A percentile compares a stretch with the other conserved stretches of the same genome.
Evolutionary conservation across 92 coral and sea anemone genomes (phyloP).

Genomic region (Scolanthus callimorphus): DNA sequence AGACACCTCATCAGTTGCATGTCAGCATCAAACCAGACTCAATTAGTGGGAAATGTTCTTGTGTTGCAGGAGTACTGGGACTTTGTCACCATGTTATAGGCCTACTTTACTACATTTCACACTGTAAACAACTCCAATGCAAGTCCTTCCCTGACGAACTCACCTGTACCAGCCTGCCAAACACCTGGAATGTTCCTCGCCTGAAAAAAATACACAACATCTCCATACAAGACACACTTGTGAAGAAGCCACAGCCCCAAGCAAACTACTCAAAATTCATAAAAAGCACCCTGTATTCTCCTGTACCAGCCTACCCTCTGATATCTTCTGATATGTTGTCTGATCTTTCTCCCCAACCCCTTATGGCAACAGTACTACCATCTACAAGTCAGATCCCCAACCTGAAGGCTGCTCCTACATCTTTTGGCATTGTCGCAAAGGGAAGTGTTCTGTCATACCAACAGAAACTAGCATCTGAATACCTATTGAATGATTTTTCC

Average conservation of each 20-base stretch:
- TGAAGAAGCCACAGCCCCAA: slow-evolving; percentile 45
- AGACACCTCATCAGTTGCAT: slow-evolving; percentile 33
- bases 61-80: slow-evolving; percentile 61
- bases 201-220: slow-evolving; percentile 7
- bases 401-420: no score
- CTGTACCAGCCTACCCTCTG: slow-evolving; percentile 12
- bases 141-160: slow-evolving; percentile 46
- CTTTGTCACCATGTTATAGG: slow-evolving; percentile 52
- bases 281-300: slow-evolving; percentile 53
- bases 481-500: no score
- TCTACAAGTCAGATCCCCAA: no score
- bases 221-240: slow-evolving; percentile 23
- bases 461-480: no score
- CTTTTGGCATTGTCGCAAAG: no score
- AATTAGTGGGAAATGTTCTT: slow-evolving; percentile 29
- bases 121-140: slow-evolving; percentile 42
- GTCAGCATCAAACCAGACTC: slow-evolving; percentile 1
- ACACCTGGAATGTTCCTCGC: slow-evolving; percentile 55
- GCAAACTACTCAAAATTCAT: slow-evolving; percentile 44
- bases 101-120: slow-evolving; percentile 42
- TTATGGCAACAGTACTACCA: no score
- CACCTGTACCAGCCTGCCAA: slow-evolving; percentile 51
- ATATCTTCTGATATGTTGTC: no score
- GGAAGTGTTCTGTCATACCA: neutral
- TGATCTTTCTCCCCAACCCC: no score